Evolutionary conservation across 2,888 invertebrate species (phyloP).

Genomic region (Tenthredo livida): DNA sequence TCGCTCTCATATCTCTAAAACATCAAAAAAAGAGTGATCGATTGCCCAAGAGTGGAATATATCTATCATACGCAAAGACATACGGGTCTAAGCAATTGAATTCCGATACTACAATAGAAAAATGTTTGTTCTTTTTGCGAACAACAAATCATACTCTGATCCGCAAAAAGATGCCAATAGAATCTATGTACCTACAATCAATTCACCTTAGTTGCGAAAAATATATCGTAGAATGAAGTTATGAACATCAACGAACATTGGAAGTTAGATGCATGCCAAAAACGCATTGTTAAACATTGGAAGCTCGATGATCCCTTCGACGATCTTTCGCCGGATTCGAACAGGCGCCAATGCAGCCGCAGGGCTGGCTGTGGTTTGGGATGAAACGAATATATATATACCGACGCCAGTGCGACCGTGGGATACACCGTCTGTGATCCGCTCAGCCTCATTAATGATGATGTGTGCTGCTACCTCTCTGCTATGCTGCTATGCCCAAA

Average conservation of each 20-base stretch:
- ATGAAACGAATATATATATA: slow-evolving; percentile 68
- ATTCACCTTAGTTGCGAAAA: background rate
- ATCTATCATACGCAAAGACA: background rate
- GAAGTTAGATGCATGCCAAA: background rate
- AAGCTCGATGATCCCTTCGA: background rate
- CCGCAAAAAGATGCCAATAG: background rate
- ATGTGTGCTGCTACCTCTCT: slow-evolving; percentile 89
- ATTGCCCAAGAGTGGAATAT: background rate
- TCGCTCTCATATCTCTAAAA: background rate
- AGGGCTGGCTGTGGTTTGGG: slow-evolving; percentile 55
- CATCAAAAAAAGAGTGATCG: background rate
- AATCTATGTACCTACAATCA: background rate
- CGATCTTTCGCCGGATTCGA: background rate
- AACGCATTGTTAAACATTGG: background rate
- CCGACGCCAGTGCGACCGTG: slow-evolving; percentile 74
- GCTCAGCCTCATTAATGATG: slow-evolving; percentile 88
- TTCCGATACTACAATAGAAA: background rate
- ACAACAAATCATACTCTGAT: background rate
- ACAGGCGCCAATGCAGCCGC: slow-evolving; percentile 40
- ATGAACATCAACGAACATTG: background rate
- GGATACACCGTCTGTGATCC: slow-evolving; percentile 74
- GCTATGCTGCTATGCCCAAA: slow-evolving; percentile 79
- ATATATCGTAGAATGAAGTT: background rate
- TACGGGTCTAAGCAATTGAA: background rate
- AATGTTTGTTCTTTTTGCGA: background rate